Evolutionary conservation across 2,113 vertebrate species (phyloP).

Genomic region (Prionailurus bengalensis): DNA sequence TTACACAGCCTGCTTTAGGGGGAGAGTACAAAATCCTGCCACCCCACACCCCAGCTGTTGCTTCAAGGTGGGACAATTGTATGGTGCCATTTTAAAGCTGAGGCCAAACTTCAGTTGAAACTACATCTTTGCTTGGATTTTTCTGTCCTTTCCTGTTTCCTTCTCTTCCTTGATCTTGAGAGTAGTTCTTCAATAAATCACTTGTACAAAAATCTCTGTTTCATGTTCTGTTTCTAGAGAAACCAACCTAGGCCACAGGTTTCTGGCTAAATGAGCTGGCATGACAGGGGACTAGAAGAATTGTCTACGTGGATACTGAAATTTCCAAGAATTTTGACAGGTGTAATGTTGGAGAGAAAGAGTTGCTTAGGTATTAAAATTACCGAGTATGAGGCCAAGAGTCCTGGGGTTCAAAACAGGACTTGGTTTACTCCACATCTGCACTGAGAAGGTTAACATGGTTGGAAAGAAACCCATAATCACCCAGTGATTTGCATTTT

Average conservation of each 20-base stretch:
- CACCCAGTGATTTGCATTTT: neutral
- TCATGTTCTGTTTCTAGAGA: conserved; percentile 37
- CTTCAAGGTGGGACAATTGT: neutral
- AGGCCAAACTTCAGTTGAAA: conserved; percentile 16
- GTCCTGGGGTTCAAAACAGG: neutral
- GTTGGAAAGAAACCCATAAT: neutral
- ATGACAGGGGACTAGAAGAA: neutral
- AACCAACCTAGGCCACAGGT: conserved; percentile 14
- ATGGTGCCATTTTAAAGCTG: neutral
- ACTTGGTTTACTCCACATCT: neutral
- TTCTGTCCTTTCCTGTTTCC: neutral
- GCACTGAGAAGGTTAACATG: neutral
- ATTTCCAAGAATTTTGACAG: conserved; percentile 25
- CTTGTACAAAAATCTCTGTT: neutral
- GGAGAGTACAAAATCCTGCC: neutral
- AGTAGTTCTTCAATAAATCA: conserved; percentile 34
- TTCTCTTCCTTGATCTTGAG: neutral
- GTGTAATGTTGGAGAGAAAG: neutral
- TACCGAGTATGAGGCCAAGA: conserved; percentile 1
- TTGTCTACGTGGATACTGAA: neutral
- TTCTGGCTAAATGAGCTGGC: conserved; percentile 30
- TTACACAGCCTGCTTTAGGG: neutral
- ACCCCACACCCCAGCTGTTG: neutral
- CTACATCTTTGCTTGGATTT: neutral
- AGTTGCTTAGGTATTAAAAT: conserved; percentile 15